Percentiles rank a stretch among this genome's conserved stretches.
Conservation (phyloP, 2,797 vertebrate species). For the Xiphophorus birchmanni region DNA sequence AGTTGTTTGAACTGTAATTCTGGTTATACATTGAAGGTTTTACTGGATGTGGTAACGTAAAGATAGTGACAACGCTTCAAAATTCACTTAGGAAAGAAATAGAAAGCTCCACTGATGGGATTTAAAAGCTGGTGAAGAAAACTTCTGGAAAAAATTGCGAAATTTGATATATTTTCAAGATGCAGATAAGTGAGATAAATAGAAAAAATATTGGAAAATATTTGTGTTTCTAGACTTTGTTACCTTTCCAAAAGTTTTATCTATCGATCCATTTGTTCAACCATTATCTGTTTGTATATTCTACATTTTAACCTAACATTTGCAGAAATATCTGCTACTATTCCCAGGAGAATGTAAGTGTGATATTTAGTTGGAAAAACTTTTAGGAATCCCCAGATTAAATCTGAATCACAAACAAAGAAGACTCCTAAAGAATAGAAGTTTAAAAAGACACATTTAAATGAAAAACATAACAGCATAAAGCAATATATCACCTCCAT, state of each 20-base stretch:
- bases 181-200: not conserved
- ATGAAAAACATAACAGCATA: not conserved
- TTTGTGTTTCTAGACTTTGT: not conserved
- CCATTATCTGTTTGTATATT: not conserved
- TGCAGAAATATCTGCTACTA: not conserved
- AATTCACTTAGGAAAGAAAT: not conserved
- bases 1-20: not conserved
- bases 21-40: not conserved
- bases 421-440: not conserved
- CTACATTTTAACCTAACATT: not conserved
- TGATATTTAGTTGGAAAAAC: not conserved
- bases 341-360: not conserved
- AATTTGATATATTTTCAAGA: not conserved
- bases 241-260: not conserved
- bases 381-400: not conserved
- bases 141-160: not conserved
- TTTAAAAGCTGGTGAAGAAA: not conserved
- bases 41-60: not conserved
- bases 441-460: not conserved
- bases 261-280: not conserved
- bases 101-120: not conserved
- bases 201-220: not conserved
- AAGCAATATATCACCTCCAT: not conserved
- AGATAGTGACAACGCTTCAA: not conserved
- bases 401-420: not conserved